Percentiles rank a stretch among this genome's conserved stretches.
Conservation (phyloP, 2,113 vertebrate genomes). For the Chiloscyllium plagiosum region DNA sequence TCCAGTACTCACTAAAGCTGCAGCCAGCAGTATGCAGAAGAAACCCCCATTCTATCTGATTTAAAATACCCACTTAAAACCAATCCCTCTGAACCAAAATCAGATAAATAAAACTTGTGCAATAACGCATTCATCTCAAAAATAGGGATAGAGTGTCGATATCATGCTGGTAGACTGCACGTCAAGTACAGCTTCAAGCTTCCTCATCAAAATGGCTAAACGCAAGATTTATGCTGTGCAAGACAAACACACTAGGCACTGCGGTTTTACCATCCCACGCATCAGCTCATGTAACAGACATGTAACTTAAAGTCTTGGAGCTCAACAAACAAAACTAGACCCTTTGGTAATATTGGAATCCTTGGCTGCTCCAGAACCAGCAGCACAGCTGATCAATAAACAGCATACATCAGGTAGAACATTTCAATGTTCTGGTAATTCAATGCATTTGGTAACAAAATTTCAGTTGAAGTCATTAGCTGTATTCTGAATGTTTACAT, state of each 20-base stretch:
- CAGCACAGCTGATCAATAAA: not conserved
- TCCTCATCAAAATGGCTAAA: not conserved
- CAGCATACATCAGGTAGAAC: not conserved
- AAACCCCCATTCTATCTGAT: not conserved
- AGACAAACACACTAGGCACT: slow-evolving; percentile 15
- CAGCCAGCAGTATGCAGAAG: not conserved
- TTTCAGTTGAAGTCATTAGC: not conserved
- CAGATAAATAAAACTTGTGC: slow-evolving; percentile 31
- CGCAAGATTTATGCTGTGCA: not conserved
- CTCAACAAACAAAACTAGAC: not conserved
- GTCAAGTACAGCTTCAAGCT: rapidly evolving
- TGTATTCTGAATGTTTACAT: not conserved
- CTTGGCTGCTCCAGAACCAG: not conserved
- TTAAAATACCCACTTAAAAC: not conserved
- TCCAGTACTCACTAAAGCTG: not conserved
- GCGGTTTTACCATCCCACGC: not conserved
- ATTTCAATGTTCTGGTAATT: too few species aligned
- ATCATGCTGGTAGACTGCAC: not conserved
- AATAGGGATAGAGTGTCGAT: not conserved
- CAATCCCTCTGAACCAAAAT: not conserved
- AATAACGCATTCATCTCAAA: not conserved
- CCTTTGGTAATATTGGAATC: slow-evolving; percentile 26
- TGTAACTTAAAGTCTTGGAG: not conserved
- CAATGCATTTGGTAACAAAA: not conserved
- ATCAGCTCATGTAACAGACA: not conserved